Evolutionary conservation across 2,888 invertebrate genomes (phyloP).

Genomic region (Scelioninae gen. 2): DNA sequence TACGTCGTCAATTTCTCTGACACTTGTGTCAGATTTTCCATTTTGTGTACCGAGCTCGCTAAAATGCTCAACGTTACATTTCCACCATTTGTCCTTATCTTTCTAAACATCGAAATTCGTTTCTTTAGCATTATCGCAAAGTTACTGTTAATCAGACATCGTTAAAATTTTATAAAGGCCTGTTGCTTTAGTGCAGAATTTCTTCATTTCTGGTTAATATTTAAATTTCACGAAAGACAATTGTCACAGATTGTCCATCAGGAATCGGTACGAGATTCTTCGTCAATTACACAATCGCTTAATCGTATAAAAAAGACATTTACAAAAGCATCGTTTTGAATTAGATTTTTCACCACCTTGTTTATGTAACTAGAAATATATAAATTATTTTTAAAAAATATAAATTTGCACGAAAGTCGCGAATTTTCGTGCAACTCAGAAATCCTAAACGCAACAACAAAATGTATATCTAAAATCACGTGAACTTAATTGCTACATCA

Average conservation of each 20-base stretch:
- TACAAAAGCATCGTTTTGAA: no score
- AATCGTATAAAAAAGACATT: no score
- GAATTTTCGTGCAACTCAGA: no score
- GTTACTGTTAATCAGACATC: conserved; percentile 13
- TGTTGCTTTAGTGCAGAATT: conserved; percentile 4
- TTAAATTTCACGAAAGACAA: conserved; percentile 4
- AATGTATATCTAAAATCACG: no score
- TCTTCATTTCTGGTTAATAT: neutral
- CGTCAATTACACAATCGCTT: no score
- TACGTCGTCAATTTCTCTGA: neutral
- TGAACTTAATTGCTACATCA: no score
- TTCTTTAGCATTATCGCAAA: conserved; percentile 11
- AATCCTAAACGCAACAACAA: no score
- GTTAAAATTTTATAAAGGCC: conserved; percentile 12
- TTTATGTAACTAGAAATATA: no score
- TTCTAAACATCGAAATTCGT: neutral
- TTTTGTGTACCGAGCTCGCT: conserved; percentile 3
- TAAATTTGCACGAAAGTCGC: no score
- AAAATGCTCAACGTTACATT: conserved; percentile 13
- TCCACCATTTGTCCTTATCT: neutral
- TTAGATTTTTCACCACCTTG: no score
- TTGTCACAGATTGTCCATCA: conserved; percentile 30
- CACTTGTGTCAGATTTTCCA: neutral
- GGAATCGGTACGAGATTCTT: conserved; percentile 28
- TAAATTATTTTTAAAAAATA: no score